phyloP scores from a whole-genome alignment of 2,113 vertebrate genomes.

The Lagopus muta region DNA sequence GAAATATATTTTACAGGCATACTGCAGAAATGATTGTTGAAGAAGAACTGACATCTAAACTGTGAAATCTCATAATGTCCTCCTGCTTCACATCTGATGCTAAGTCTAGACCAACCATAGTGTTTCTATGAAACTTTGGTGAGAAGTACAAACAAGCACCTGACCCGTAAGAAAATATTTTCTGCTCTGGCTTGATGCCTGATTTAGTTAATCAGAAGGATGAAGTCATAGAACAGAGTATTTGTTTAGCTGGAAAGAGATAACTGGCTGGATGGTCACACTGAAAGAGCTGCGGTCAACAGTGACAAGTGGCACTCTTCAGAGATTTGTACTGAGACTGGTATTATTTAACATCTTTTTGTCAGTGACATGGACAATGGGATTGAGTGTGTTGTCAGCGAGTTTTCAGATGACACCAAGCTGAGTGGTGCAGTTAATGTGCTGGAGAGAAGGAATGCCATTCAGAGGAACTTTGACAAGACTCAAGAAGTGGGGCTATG shows the following conservation, averaged over 20 bases:
- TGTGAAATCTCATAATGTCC: not conserved
- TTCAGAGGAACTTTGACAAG: not conserved
- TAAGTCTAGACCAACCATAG: not conserved
- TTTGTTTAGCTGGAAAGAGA: not conserved
- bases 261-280: not conserved
- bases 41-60: not conserved
- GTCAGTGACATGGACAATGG: not conserved
- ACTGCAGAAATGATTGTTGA: not conserved
- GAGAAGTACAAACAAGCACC: not conserved
- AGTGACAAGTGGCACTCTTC: not conserved
- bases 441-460: not conserved
- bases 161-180: not conserved
- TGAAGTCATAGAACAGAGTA: not conserved
- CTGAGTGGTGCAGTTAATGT: not conserved
- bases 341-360: not conserved
- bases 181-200: not conserved
- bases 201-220: not conserved
- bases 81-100: not conserved
- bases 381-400: not conserved
- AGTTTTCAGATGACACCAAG: not conserved
- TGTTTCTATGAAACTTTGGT: not conserved
- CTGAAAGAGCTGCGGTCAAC: not conserved
- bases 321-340: not conserved
- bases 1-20: not conserved
- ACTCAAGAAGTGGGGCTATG: not conserved